These are phyloP conservation scores for Carposina sasakii DNA, from an alignment of 1,140 invertebrate species.

Conservation along the genomic window DNA sequence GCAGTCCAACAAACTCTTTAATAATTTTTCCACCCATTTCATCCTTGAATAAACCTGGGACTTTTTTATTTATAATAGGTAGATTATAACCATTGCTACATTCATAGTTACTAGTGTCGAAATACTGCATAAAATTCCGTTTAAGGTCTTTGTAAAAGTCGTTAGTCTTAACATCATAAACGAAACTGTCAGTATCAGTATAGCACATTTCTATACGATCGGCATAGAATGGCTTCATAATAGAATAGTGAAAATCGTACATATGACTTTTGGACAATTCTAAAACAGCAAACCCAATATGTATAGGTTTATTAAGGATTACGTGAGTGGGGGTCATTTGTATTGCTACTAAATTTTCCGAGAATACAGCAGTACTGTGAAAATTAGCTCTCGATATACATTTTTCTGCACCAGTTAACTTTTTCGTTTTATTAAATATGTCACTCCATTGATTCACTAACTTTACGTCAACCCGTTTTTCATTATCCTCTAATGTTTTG, in stretches of 20 bases:
- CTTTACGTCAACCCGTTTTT: too few relatives aligned
- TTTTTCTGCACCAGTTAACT: too few relatives aligned
- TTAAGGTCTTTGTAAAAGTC: conserved; percentile 60
- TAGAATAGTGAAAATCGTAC: conserved; percentile 42
- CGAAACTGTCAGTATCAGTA: conserved; percentile 61
- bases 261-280: too few relatives aligned
- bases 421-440: too few relatives aligned
- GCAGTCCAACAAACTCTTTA: conserved; percentile 36
- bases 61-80: conserved; percentile 32
- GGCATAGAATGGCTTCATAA: conserved; percentile 27
- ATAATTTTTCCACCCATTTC: conserved; percentile 32
- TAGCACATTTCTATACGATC: conserved; percentile 24
- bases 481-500: too few relatives aligned
- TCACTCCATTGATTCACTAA: too few relatives aligned
- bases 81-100: conserved; percentile 21
- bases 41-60: conserved; percentile 36
- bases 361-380: too few relatives aligned
- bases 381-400: too few relatives aligned
- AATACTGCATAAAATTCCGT: conserved; percentile 26
- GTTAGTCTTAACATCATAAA: conserved; percentile 47
- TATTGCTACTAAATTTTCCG: too few relatives aligned
- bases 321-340: too few relatives aligned
- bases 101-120: conserved; percentile 41
- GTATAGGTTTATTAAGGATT: too few relatives aligned
- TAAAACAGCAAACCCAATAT: too few relatives aligned